Base-by-base conservation (phyloP, 2,797 vertebrate species). In the Eutrigla gurnardus region DNA sequence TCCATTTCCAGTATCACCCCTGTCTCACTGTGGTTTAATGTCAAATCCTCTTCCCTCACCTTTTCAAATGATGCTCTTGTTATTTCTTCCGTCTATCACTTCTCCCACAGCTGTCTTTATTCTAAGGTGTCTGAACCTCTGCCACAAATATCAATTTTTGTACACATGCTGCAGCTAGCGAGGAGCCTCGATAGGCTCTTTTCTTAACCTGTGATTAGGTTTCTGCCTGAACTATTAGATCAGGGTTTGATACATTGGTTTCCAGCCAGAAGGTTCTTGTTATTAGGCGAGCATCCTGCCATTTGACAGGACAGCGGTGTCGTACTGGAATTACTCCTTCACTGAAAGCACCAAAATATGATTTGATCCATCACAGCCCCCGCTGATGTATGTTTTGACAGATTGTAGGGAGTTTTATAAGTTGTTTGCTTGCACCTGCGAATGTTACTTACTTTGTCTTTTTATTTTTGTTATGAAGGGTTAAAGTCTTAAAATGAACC, bases 171-270 rank as follows among this genome's bases (percentile, higher is more conserved):
- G 3, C 9, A 49, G 62, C 61, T 47, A 36, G 73, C 17, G 71
- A 68, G 65, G 63, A 66, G 73, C 53, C 66, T 81, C 78, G 37
- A 15, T 55, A 62, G 75, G 37, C 59, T 62, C 64, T 47, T 64
- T 82, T 82, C 70, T 81, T 71, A 61, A 66, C 67, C 74, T 70
- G 65, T 81, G 77, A 91, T 91, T 86, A 57, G 8, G 75, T 90
- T 92, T 87, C 66, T 73, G 76, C 84, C 43, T 68, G 62, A 88
- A 69, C 53, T 86, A 86, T 90, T 91, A 86, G 81, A 91, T 91
- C 80, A 62, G 42, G 60, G 55, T 84, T 80, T 71, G 78, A 83
- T 76, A 80, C 81, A 78, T 65, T 58, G 80, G 80, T 90, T 80
- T 83, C 35, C 55, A 63, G 84, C 82, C 65, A 76, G 77, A 83